A percentile compares a stretch with the other conserved stretches of the same genome.
Conservation (phyloP, 2,797 vertebrate species). For the Petrocephalus schoutedeni region DNA sequence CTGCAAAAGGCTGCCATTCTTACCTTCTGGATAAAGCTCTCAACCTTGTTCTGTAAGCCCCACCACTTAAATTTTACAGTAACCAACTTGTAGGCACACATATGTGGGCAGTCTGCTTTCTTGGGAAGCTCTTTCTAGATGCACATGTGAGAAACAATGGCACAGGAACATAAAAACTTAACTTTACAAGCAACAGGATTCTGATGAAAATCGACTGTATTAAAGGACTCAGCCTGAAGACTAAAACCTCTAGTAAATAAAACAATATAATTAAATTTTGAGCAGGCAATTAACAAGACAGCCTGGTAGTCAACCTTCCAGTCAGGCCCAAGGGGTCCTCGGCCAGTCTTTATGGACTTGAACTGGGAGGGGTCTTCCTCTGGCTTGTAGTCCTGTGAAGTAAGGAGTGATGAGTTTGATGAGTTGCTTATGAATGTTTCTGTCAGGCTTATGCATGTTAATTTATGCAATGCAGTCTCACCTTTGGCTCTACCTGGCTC, state of each 20-base stretch:
- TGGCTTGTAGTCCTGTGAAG: constrained; percentile 82
- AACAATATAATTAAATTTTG: neutral
- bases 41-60: constrained; percentile 75
- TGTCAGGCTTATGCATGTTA: neutral
- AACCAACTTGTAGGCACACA: constrained; percentile 97
- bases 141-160: constrained; percentile 33
- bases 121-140: constrained; percentile 76
- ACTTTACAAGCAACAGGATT: neutral
- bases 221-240: neutral
- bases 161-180: neutral
- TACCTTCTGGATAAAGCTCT: constrained; percentile 81
- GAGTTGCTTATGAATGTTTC: neutral
- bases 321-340: constrained; percentile 79
- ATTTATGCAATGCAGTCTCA: constrained; percentile 44
- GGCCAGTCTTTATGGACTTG: constrained; percentile 81
- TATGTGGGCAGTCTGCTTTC: constrained; percentile 78
- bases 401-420: neutral
- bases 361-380: constrained; percentile 85
- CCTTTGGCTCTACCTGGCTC: constrained; percentile 70
- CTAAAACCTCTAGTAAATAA: neutral
- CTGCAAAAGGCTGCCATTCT: neutral
- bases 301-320: constrained; percentile 73
- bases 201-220: neutral
- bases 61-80: constrained; percentile 85
- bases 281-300: constrained; percentile 3